Percentiles rank a stretch among this genome's conserved stretches.
Evolutionary conservation across 1,140 invertebrate genomes (phyloP).

Genomic region (Drosophila athabasca): DNA sequence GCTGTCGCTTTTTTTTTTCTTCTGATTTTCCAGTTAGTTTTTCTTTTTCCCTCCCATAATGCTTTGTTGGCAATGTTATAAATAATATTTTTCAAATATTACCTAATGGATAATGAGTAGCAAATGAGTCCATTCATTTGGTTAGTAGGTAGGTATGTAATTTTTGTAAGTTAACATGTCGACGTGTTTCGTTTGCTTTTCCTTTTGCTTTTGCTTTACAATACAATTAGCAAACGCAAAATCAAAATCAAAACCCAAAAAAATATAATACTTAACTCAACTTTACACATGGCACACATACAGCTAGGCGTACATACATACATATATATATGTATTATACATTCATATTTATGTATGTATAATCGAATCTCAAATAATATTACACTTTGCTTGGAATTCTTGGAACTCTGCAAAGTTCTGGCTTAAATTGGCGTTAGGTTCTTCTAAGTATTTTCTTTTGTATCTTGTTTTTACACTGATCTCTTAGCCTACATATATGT

Average conservation of each 20-base stretch:
- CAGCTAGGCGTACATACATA: constrained; percentile 29
- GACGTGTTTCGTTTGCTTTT: constrained; percentile 75
- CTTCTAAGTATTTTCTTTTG: constrained; percentile 69
- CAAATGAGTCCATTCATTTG: constrained; percentile 61
- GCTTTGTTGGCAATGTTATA: constrained; percentile 45
- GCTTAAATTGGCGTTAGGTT: constrained; percentile 78
- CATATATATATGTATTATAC: constrained; percentile 30
- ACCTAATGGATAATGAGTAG: constrained; percentile 70
- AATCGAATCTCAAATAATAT: constrained; percentile 48
- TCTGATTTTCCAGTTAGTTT: not conserved
- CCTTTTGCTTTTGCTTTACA: constrained; percentile 58
- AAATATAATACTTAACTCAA: constrained; percentile 52
- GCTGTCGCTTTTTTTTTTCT: constrained; percentile 22
- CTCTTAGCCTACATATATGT: constrained; percentile 42
- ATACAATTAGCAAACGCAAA: constrained; percentile 43
- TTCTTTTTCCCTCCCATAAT: constrained; percentile 3
- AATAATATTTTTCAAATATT: constrained; percentile 77
- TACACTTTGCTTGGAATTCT: constrained; percentile 61
- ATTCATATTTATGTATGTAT: not conserved
- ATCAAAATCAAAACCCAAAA: constrained; percentile 35
- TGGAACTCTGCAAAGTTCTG: constrained; percentile 60
- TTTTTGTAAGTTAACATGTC: constrained; percentile 78
- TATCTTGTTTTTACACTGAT: constrained; percentile 63
- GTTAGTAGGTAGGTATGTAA: constrained; percentile 61
- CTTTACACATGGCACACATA: constrained; percentile 61